Conservation (phyloP, 2,888 invertebrate genomes). For the Drosophila kuntzei region DNA sequence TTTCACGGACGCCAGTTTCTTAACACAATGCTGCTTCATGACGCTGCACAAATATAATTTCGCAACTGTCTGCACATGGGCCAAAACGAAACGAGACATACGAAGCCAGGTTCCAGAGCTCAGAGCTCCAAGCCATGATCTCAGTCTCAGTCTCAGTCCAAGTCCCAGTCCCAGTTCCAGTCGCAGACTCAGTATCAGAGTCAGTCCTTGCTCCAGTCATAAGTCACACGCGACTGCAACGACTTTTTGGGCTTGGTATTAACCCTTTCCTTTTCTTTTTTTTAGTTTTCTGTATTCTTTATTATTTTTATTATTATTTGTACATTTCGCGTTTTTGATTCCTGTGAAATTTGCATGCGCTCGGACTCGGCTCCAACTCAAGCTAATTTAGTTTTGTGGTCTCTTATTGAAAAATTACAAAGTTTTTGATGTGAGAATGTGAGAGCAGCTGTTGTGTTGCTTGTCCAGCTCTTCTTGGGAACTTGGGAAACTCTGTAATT, state of each 20-base stretch:
- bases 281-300: conserved; percentile 27
- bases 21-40: conserved; percentile 74
- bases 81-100: conserved; percentile 71
- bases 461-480: conserved; percentile 43
- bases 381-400: conserved; percentile 77
- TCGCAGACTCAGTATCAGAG: conserved; percentile 21
- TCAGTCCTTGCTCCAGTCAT: conserved; percentile 54
- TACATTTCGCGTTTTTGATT: conserved; percentile 65
- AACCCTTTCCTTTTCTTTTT: conserved; percentile 27
- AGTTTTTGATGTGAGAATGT: conserved; percentile 39
- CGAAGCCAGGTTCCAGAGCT: conserved; percentile 26
- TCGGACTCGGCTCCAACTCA: conserved; percentile 39
- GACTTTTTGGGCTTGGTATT: conserved; percentile 67
- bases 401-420: conserved; percentile 79
- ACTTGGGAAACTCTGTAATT: conserved; percentile 70
- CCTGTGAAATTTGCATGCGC: conserved; percentile 76
- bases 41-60: conserved; percentile 83
- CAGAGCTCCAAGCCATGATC: conserved; percentile 7
- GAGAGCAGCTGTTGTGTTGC: conserved; percentile 38
- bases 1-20: conserved; percentile 32
- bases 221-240: conserved; percentile 79
- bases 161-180: conserved; percentile 22
- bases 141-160: conserved; percentile 7
- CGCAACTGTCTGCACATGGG: conserved; percentile 84
- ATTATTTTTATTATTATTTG: conserved; percentile 71